Percentiles rank a stretch among this genome's conserved stretches.
Conservation (phyloP, 2,888 invertebrate species). For the Platypus cylindrus region DNA sequence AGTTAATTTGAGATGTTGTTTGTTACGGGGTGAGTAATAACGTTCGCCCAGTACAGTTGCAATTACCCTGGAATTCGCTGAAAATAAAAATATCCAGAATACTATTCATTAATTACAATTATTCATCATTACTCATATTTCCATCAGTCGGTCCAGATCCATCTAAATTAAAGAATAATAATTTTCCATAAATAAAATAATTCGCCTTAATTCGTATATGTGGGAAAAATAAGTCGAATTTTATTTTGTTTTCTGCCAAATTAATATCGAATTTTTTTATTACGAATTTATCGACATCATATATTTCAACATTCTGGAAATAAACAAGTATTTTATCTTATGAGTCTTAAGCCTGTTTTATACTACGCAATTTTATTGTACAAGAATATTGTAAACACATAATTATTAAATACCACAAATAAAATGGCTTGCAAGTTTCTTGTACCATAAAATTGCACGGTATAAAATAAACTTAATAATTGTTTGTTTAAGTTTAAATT, state of each 20-base stretch:
- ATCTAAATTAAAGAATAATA: constrained; percentile 55
- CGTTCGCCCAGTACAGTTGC: constrained; percentile 44
- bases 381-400: too few relatives aligned
- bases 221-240: constrained; percentile 46
- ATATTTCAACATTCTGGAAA: constrained; percentile 15
- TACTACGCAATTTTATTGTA: too few relatives aligned
- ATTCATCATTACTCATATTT: constrained; percentile 44
- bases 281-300: constrained; percentile 14
- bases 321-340: neutral
- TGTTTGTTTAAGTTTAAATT: too few relatives aligned
- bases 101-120: too few relatives aligned
- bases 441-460: too few relatives aligned
- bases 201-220: constrained; percentile 46
- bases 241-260: constrained; percentile 38
- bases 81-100: constrained; percentile 13
- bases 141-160: constrained; percentile 51
- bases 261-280: constrained; percentile 32
- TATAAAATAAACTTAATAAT: too few relatives aligned
- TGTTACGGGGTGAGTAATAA: constrained; percentile 34
- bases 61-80: constrained; percentile 49
- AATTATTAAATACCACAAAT: too few relatives aligned
- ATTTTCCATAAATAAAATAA: constrained; percentile 51
- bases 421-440: too few relatives aligned
- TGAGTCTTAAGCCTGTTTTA: too few relatives aligned
- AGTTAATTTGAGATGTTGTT: constrained; percentile 43